Evolutionary conservation across 64 coral and sea anemone species (phyloP).

Genomic region (Anthopleura sola): DNA sequence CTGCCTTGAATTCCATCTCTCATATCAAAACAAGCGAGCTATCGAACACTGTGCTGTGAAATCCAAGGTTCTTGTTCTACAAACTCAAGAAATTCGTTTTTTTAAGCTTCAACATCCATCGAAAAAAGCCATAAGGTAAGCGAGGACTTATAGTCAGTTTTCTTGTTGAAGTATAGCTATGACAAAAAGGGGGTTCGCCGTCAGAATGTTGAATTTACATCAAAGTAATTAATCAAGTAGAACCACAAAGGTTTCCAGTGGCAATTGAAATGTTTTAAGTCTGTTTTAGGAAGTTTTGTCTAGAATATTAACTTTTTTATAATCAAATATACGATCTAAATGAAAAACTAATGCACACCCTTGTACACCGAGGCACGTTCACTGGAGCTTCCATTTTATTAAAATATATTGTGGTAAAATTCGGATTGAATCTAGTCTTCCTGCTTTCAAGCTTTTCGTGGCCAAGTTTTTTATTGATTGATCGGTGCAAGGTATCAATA

Average conservation of each 20-base stretch:
- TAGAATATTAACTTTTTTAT: neutral
- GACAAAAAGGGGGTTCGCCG: no score
- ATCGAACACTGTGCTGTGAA: neutral
- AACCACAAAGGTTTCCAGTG: neutral
- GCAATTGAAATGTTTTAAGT: neutral
- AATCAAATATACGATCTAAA: neutral
- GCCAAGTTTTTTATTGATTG: neutral
- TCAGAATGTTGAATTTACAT: neutral
- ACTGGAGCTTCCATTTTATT: neutral
- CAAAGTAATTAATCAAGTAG: neutral
- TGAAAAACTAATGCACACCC: neutral
- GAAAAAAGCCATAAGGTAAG: neutral
- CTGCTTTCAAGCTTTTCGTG: neutral
- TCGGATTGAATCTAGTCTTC: neutral
- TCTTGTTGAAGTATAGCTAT: no score
- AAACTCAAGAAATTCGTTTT: neutral
- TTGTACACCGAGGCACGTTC: neutral
- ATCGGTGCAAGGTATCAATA: no score
- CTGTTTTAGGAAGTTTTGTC: slow-evolving; percentile 5
- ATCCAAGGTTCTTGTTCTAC: neutral
- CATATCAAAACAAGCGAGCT: neutral
- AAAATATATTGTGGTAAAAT: neutral
- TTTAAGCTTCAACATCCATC: neutral
- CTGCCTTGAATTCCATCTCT: neutral
- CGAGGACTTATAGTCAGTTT: neutral